Conservation (phyloP, 2,888 invertebrate species). For the Andrena marginata region DNA sequence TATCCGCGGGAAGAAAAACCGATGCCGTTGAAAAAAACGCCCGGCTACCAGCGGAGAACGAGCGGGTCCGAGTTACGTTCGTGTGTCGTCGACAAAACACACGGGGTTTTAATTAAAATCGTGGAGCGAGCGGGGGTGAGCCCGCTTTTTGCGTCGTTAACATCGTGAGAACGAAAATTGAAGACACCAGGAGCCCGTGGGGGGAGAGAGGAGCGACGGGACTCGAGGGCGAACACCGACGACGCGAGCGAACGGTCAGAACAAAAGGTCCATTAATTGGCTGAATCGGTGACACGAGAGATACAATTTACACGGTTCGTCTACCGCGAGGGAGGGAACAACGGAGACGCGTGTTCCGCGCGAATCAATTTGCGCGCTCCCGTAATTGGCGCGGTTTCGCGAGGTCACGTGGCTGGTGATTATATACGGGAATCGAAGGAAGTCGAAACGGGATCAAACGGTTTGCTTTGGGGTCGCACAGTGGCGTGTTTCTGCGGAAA, state of each 20-base stretch:
- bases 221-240: slow-evolving; percentile 10
- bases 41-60: slow-evolving; percentile 16
- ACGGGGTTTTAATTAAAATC: slow-evolving; percentile 76
- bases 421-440: slow-evolving; percentile 22
- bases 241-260: background rate
- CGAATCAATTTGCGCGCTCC: slow-evolving; percentile 37
- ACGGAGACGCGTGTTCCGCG: slow-evolving; percentile 39
- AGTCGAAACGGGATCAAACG: slow-evolving; percentile 30
- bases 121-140: slow-evolving; percentile 28
- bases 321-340: slow-evolving; percentile 17
- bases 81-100: slow-evolving; percentile 64
- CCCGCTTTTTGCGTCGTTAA: slow-evolving; percentile 59
- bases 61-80: slow-evolving; percentile 51
- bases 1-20: slow-evolving; percentile 61
- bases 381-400: slow-evolving; percentile 50
- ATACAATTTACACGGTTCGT: slow-evolving; percentile 38
- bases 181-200: slow-evolving; percentile 25
- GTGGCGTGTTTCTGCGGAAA: too few relatives aligned
- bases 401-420: background rate
- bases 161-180: slow-evolving; percentile 69
- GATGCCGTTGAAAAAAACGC: slow-evolving; percentile 17
- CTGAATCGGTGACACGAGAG: slow-evolving; percentile 42
- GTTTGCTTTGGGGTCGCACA: slow-evolving; percentile 23
- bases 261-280: slow-evolving; percentile 50
- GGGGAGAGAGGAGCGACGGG: background rate